phyloP scores from a whole-genome alignment of 1,140 invertebrate species.

The Acromyrmex charruanus region DNA sequence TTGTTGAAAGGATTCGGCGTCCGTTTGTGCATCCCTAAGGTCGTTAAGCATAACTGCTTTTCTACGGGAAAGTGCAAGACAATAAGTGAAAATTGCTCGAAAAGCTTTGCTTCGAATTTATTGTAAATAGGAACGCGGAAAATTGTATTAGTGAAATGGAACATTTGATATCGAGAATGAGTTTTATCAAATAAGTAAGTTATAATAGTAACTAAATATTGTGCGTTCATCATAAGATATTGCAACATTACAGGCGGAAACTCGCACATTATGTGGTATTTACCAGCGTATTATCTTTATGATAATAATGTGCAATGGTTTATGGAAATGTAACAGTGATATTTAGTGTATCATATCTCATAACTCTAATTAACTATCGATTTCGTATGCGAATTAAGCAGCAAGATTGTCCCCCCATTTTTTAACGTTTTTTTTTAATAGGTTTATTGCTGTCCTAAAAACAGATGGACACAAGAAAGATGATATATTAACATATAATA shows the following conservation, averaged over 20 bases:
- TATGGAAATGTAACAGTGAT: not conserved
- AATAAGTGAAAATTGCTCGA: slow-evolving; percentile 46
- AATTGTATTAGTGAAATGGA: slow-evolving; percentile 41
- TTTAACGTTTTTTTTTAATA: not conserved
- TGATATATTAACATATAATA: slow-evolving; percentile 4
- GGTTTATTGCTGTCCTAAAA: not conserved
- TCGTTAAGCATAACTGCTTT: slow-evolving; percentile 19
- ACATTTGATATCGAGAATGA: slow-evolving; percentile 2
- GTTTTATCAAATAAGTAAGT: not conserved
- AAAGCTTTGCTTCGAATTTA: not conserved
- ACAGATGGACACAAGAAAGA: not conserved
- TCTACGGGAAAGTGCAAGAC: not conserved
- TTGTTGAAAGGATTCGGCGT: slow-evolving; percentile 27
- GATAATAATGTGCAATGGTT: not conserved
- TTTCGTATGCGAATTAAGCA: not conserved
- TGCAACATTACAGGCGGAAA: not conserved
- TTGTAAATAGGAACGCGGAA: slow-evolving; percentile 11
- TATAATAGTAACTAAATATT: not conserved
- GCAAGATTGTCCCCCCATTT: not conserved
- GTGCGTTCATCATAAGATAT: not conserved
- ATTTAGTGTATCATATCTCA: not conserved
- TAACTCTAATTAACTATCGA: not conserved
- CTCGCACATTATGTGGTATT: not conserved
- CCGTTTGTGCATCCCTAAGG: slow-evolving; percentile 24
- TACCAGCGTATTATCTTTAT: not conserved